phyloP scores from a whole-genome alignment of 2,797 vertebrate species.

The Parauchenoglanis punctatus region DNA sequence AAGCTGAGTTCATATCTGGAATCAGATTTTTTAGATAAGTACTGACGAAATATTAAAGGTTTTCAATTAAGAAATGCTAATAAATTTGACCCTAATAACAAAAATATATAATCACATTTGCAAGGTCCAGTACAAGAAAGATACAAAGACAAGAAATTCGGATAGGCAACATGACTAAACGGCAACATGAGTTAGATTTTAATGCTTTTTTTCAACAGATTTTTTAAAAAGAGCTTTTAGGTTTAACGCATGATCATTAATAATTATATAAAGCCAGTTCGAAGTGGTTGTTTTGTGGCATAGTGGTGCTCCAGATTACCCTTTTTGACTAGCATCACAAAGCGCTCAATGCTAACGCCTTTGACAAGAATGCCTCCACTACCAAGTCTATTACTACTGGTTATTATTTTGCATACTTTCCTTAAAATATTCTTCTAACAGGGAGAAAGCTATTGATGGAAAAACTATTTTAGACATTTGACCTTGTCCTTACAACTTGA shows the following conservation, averaged over 20 bases:
- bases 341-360: background rate
- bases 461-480: background rate
- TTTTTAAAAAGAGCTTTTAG: background rate
- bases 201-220: background rate
- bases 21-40: too few species aligned
- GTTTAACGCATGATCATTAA: background rate
- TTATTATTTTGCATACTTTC: background rate
- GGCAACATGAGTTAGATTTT: background rate
- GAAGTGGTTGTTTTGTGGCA: background rate
- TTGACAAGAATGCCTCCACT: background rate
- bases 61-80: background rate
- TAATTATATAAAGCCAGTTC: background rate
- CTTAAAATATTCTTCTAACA: background rate
- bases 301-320: background rate
- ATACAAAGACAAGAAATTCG: background rate
- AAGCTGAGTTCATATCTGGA: background rate
- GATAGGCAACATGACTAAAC: background rate
- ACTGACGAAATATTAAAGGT: background rate
- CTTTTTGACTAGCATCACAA: background rate
- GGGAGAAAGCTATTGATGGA: background rate
- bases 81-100: background rate
- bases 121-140: background rate
- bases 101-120: background rate
- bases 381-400: background rate
- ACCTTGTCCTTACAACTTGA: background rate